Evolutionary conservation across 2,797 vertebrate genomes (phyloP).

Genomic region (Tiaroga cobitis): DNA sequence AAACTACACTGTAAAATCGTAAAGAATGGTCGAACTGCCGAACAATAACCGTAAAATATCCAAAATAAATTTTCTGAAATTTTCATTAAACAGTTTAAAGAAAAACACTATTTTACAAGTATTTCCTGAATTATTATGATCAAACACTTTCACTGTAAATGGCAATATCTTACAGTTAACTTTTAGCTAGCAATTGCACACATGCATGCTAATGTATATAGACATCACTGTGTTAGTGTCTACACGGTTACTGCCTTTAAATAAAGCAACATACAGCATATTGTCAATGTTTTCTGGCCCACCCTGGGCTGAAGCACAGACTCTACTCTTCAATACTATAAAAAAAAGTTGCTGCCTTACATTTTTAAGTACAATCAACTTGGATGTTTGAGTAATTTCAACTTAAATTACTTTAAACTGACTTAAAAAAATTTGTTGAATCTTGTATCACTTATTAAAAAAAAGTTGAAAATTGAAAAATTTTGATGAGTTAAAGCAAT

Average conservation of each 20-base stretch:
- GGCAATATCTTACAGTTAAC: neutral
- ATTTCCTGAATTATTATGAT: neutral
- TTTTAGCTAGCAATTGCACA: neutral
- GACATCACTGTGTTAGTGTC: neutral
- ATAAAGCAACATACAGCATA: neutral
- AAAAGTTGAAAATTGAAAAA: too few relatives aligned
- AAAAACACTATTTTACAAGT: neutral
- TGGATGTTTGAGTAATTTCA: too few relatives aligned
- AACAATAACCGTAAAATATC: neutral
- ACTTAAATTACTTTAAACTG: too few relatives aligned
- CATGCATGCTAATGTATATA: neutral
- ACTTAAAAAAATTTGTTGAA: too few relatives aligned
- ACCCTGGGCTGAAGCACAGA: neutral
- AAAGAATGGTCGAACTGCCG: neutral
- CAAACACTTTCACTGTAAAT: neutral
- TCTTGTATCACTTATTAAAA: too few relatives aligned
- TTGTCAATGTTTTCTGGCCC: neutral
- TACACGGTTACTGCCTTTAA: neutral
- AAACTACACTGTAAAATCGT: neutral
- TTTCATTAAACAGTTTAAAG: neutral
- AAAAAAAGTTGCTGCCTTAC: too few relatives aligned
- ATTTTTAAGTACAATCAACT: too few relatives aligned
- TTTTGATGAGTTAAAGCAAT: too few relatives aligned
- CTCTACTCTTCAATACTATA: neutral
- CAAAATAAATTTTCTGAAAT: neutral